Conservation (phyloP, 2,113 vertebrate species). For the Coturnix japonica region DNA sequence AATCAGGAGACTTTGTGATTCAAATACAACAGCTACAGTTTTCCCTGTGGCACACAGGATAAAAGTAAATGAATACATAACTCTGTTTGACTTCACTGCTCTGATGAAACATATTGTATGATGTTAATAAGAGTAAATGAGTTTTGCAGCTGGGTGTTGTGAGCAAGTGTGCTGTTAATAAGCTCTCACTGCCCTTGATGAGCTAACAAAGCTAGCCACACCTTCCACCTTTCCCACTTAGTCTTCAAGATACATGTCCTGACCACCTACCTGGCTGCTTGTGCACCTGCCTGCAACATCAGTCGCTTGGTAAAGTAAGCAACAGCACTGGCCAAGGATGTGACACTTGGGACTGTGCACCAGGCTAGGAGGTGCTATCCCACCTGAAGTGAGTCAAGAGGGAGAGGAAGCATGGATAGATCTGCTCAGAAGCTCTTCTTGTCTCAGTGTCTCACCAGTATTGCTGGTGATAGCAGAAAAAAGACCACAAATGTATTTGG, state of each 20-base stretch:
- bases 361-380: too few species aligned
- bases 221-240: neutral
- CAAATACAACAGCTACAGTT: slow-evolving; percentile 1
- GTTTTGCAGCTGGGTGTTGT: slow-evolving; percentile 18
- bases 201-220: neutral
- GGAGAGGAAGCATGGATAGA: neutral
- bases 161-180: neutral
- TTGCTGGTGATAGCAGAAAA: neutral
- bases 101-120: neutral
- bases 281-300: neutral
- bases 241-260: neutral
- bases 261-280: neutral
- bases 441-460: fast-evolving
- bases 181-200: neutral
- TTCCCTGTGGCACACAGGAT: slow-evolving; percentile 25
- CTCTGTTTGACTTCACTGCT: neutral
- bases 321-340: neutral
- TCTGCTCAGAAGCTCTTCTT: neutral
- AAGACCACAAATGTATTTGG: neutral
- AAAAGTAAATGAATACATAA: slow-evolving; percentile 48
- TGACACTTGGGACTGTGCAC: fast-evolving
- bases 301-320: neutral
- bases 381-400: neutral
- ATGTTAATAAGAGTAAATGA: neutral
- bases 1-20: neutral